These are phyloP conservation scores for Clupea harengus DNA, from an alignment of 2,113 vertebrate species.

Conservation along the genomic window DNA sequence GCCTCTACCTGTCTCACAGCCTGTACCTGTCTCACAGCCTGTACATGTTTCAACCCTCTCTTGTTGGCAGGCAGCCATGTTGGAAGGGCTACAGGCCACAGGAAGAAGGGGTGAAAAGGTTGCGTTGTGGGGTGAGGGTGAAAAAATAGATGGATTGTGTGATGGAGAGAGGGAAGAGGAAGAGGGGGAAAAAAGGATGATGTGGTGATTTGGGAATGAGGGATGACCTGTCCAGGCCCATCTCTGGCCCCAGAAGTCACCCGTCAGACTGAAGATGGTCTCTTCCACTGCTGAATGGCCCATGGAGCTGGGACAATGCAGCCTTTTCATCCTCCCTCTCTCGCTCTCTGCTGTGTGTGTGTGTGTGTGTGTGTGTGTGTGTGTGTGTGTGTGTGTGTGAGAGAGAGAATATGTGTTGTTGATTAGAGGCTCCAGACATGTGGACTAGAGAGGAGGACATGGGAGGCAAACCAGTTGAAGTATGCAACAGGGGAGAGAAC, in stretches of 20 bases:
- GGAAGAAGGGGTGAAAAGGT: background rate
- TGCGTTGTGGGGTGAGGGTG: background rate
- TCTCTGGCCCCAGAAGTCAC: conserved; percentile 18
- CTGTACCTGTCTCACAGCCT: background rate
- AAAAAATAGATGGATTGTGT: background rate
- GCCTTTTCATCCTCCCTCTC: conserved; percentile 13
- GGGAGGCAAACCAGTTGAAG: background rate
- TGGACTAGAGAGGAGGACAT: background rate
- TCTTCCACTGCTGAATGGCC: background rate
- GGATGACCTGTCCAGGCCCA: conserved; percentile 39
- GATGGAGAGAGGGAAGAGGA: background rate
- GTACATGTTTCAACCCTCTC: background rate
- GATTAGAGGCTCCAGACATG: background rate
- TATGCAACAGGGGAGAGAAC: background rate
- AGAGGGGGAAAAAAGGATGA: background rate
- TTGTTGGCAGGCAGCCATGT: background rate
- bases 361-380: conserved; percentile 17
- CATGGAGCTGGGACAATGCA: background rate
- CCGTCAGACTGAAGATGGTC: background rate
- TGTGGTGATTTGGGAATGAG: conserved; percentile 24
- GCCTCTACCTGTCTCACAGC: no score
- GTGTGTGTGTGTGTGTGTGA: conserved; percentile 24
- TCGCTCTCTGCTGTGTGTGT: background rate
- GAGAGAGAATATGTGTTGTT: conserved; percentile 12
- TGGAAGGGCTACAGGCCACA: background rate